Conservation (phyloP, 2,797 vertebrate genomes). For the Helicolenus hilgendorfi region DNA sequence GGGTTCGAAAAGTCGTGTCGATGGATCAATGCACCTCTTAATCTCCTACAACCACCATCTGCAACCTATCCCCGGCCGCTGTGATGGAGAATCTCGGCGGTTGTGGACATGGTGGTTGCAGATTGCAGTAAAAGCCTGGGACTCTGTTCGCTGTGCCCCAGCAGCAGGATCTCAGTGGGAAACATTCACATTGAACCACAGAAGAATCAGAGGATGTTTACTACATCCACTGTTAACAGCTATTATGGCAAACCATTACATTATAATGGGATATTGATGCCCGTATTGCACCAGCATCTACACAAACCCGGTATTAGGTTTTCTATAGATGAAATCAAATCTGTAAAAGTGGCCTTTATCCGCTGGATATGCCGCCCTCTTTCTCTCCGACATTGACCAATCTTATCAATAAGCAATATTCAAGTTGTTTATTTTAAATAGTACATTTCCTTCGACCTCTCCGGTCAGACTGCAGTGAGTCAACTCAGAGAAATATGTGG, state of each 20-base stretch:
- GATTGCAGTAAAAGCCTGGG: conserved; percentile 27
- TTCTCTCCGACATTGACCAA: not conserved
- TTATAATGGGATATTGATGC: conserved; percentile 70
- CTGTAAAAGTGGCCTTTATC: conserved; percentile 51
- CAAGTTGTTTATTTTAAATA: conserved; percentile 7
- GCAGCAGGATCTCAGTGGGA: conserved; percentile 33
- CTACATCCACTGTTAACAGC: conserved; percentile 28
- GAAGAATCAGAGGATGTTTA: conserved; percentile 21
- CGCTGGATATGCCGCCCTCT: not conserved
- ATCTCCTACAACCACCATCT: conserved; percentile 55
- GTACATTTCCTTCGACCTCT: conserved; percentile 22
- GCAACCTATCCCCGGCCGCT: conserved; percentile 34
- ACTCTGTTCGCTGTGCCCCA: not conserved
- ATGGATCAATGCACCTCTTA: conserved; percentile 48
- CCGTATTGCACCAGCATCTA: conserved; percentile 42
- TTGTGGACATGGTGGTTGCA: conserved; percentile 11
- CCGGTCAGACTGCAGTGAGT: conserved; percentile 44
- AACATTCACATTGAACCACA: conserved; percentile 20
- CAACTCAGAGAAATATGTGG: conserved; percentile 51
- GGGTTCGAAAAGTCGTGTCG: conserved; percentile 46
- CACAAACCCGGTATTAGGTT: conserved; percentile 31
- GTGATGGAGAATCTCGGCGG: conserved; percentile 33
- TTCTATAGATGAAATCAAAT: conserved; percentile 66
- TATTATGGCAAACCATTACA: conserved; percentile 50
- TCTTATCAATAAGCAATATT: conserved; percentile 4